phyloP scores from a whole-genome alignment of 30 jellyfish, hydroid and myxozoan species.

The Turritopsis dohrnii region DNA sequence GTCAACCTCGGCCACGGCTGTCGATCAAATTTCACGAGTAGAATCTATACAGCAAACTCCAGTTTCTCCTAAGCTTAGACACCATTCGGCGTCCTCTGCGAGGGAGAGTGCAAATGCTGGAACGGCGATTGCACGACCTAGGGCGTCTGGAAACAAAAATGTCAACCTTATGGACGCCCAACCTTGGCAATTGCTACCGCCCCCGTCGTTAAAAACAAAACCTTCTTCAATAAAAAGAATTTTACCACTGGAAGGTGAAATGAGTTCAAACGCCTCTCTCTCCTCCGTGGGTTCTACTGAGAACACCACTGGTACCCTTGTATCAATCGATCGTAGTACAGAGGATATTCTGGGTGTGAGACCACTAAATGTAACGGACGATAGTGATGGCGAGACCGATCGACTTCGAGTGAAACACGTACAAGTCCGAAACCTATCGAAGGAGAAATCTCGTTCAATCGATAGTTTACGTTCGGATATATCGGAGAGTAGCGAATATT shows the following conservation, averaged over 20 bases:
- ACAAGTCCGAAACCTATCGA: background rate
- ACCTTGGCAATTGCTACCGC: conserved; percentile 97
- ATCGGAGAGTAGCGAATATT: conserved; percentile 30
- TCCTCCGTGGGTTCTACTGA: conserved; percentile 13
- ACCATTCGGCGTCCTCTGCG: conserved; percentile 11
- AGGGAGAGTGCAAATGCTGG: conserved; percentile 36
- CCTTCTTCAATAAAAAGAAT: conserved; percentile 38
- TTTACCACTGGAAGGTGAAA: conserved; percentile 21
- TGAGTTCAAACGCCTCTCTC: background rate
- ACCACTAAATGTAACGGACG: conserved; percentile 8
- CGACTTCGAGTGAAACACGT: conserved; percentile 2
- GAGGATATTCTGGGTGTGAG: conserved; percentile 10
- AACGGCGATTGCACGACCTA: conserved; percentile 89
- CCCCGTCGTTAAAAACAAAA: conserved; percentile 64
- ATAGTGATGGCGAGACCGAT: conserved; percentile 3
- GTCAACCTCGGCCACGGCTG: background rate
- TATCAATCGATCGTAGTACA: conserved; percentile 10
- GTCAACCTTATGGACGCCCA: conserved; percentile 86
- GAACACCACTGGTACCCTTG: background rate
- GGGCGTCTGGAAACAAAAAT: conserved; percentile 51
- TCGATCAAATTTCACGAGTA: conserved; percentile 6
- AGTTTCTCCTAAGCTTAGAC: conserved; percentile 11
- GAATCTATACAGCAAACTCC: background rate
- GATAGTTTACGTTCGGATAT: conserved; percentile 47
- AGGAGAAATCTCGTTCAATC: conserved; percentile 39